phyloP scores from a whole-genome alignment of 1,140 invertebrate species.

The Apis laboriosa region DNA sequence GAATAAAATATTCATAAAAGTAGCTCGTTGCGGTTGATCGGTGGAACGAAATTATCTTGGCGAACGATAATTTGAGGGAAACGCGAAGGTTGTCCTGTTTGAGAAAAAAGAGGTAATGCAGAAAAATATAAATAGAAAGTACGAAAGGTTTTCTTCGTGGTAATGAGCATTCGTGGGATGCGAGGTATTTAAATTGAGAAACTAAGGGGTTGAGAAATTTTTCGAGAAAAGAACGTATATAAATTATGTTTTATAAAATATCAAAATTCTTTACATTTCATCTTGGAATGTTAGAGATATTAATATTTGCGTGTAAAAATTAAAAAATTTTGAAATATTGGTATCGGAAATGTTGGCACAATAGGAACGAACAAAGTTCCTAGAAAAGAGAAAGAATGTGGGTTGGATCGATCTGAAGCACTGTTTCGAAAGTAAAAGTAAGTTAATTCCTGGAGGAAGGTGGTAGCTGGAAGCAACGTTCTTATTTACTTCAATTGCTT shows the following conservation, averaged over 20 bases:
- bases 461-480: constrained; percentile 25
- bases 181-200: no score
- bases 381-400: constrained; percentile 1
- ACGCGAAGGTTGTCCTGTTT: neutral
- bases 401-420: neutral
- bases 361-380: neutral
- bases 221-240: no score
- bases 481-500: constrained; percentile 25
- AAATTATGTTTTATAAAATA: no score
- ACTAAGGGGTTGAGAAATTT: no score
- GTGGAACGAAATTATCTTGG: neutral
- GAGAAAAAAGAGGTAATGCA: no score
- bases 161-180: neutral
- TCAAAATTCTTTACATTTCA: no score
- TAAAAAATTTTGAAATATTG: no score
- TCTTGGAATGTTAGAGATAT: no score
- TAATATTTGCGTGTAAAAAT: no score
- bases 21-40: neutral
- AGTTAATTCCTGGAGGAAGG: constrained; percentile 21
- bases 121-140: neutral
- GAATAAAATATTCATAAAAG: neutral
- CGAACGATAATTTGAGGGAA: neutral
- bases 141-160: neutral
- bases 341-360: no score
- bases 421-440: constrained; percentile 43